phyloP scores from a whole-genome alignment of 1,140 invertebrate species.

The Ostrea edulis region DNA sequence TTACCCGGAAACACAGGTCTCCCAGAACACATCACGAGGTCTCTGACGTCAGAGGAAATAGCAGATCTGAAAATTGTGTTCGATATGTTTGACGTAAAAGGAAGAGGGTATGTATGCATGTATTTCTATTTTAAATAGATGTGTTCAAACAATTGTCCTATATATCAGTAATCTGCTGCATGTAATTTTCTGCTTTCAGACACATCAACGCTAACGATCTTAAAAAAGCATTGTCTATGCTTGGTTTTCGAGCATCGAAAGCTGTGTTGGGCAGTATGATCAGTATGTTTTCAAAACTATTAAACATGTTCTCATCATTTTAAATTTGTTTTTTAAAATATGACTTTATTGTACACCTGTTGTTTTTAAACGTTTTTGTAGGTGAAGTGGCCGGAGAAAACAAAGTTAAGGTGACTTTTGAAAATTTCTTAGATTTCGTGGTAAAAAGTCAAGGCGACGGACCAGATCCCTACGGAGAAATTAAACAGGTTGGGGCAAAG shows the following conservation, averaged over 20 bases:
- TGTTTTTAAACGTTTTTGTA: slow-evolving; percentile 46
- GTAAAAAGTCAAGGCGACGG: slow-evolving; percentile 73
- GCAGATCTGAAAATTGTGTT: slow-evolving; percentile 66
- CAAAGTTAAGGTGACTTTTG: slow-evolving; percentile 63
- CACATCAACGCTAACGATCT: slow-evolving; percentile 66
- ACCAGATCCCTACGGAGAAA: slow-evolving; percentile 73
- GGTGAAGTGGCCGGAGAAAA: slow-evolving; percentile 52
- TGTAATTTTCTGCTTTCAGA: slow-evolving; percentile 49
- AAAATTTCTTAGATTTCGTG: slow-evolving; percentile 74
- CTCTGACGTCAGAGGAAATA: slow-evolving; percentile 68
- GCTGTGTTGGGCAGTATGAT: slow-evolving; percentile 64
- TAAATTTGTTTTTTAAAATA: background rate
- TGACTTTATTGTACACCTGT: background rate
- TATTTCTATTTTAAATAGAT: too few relatives aligned
- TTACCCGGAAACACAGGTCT: slow-evolving; percentile 50
- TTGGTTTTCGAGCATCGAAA: slow-evolving; percentile 64
- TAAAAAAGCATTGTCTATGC: slow-evolving; percentile 61
- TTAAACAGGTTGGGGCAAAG: slow-evolving; percentile 65
- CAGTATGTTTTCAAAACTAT: slow-evolving; percentile 48
- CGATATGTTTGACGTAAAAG: slow-evolving; percentile 69
- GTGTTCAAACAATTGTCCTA: too few relatives aligned
- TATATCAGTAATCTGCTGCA: too few relatives aligned
- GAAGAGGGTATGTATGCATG: slow-evolving; percentile 62
- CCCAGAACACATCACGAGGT: slow-evolving; percentile 57
- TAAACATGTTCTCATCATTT: background rate